These are phyloP conservation scores for Muscicapa striata DNA, from an alignment of 2,797 vertebrate genomes.

Conservation along the genomic window DNA sequence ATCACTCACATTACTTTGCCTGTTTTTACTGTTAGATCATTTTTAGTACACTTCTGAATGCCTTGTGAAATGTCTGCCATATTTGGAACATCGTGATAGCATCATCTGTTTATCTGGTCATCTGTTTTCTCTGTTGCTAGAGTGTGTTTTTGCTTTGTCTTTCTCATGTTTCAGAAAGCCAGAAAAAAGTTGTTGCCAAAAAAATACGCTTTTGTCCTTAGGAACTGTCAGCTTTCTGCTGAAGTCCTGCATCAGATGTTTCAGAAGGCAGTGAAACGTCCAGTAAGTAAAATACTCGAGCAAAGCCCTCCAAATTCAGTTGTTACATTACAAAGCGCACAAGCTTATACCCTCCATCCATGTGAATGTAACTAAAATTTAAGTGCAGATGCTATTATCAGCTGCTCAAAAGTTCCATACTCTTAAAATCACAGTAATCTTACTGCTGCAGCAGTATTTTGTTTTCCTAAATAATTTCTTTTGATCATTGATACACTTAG, in stretches of 20 bases:
- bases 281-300: background rate
- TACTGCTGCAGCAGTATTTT: background rate
- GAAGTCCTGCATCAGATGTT: background rate
- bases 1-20: background rate
- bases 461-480: background rate
- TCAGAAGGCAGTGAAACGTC: background rate
- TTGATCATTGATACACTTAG: background rate
- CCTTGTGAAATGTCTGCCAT: background rate
- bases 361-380: background rate
- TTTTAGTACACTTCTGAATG: background rate
- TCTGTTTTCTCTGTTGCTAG: background rate
- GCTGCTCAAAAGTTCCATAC: background rate
- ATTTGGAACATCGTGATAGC: background rate
- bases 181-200: background rate
- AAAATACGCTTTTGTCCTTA: background rate
- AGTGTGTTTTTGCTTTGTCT: background rate
- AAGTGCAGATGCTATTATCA: background rate
- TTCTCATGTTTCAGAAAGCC: background rate
- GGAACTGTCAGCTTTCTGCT: background rate
- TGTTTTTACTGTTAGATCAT: background rate
- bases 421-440: background rate
- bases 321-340: background rate
- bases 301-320: background rate
- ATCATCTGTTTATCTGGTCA: background rate
- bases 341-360: background rate